These are phyloP conservation scores for Orientallactaga sibirica DNA, from an alignment of 2,797 vertebrate species.

Conservation along the genomic window DNA sequence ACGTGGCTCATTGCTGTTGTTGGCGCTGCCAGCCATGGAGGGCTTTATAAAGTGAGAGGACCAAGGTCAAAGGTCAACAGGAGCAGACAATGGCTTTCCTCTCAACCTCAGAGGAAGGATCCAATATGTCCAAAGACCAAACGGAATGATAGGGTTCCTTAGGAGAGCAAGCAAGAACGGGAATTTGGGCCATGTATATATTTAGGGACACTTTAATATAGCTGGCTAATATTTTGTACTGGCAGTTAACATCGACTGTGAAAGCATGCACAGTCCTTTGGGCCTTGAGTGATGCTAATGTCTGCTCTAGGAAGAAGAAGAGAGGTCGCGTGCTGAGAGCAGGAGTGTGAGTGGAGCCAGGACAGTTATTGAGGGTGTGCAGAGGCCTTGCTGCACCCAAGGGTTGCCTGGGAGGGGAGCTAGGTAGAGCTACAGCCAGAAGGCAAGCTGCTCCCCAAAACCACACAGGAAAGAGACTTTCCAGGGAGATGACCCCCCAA, in stretches of 20 bases:
- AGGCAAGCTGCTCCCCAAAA: background rate
- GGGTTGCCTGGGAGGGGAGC: no score
- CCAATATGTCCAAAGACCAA: background rate
- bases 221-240: background rate
- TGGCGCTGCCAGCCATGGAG: accelerated
- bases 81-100: no score
- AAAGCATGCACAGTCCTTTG: background rate
- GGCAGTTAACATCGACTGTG: no score
- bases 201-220: background rate
- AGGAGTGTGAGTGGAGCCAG: background rate
- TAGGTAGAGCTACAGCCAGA: accelerated
- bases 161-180: background rate
- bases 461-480: background rate
- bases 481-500: background rate
- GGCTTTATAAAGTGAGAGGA: background rate
- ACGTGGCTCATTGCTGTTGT: accelerated
- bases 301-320: background rate
- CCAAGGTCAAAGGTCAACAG: background rate
- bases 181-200: background rate
- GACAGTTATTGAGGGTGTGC: background rate
- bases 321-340: background rate
- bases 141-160: accelerated
- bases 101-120: background rate
- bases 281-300: background rate
- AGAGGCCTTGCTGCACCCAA: no score